Percentiles rank a stretch among this genome's conserved stretches.
Conservation (phyloP, 2,113 vertebrate genomes). For the Pleuronectes platessa region DNA sequence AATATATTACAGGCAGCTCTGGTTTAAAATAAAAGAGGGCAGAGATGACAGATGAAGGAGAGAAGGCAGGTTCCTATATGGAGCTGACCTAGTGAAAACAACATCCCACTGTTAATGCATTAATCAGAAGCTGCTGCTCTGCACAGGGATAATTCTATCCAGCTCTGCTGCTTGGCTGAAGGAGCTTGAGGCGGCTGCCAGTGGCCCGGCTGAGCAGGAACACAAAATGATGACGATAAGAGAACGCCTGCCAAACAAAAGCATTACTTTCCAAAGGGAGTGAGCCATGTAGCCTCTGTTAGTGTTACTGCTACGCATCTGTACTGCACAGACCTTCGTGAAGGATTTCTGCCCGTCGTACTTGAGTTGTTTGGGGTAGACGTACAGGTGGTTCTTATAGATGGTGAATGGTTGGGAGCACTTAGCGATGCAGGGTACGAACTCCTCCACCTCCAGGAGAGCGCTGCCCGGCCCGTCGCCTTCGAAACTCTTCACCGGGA, state of each 20-base stretch:
- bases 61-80: background rate
- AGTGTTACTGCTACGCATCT: background rate
- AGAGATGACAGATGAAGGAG: no score
- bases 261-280: conserved; percentile 13
- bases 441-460: conserved; percentile 94
- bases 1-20: conserved; percentile 31
- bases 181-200: conserved; percentile 33
- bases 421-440: conserved; percentile 94
- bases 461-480: conserved; percentile 76
- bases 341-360: conserved; percentile 97
- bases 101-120: conserved; percentile 46
- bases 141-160: conserved; percentile 45
- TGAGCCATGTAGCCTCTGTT: background rate
- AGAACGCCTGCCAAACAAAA: conserved; percentile 34
- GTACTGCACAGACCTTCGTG: conserved; percentile 85
- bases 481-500: conserved; percentile 93
- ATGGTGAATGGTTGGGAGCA: conserved; percentile 95
- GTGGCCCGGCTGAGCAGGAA: conserved; percentile 34
- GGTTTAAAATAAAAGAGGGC: conserved; percentile 38
- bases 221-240: conserved; percentile 8
- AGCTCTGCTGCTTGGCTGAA: conserved; percentile 43
- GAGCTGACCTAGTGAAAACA: conserved; percentile 14
- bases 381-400: conserved; percentile 97
- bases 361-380: conserved; percentile 95
- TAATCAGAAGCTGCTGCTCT: conserved; percentile 56